Evolutionary conservation across 2,113 vertebrate species (phyloP), one percentile per base, ranked within the genome.

Genomic region (Chlamydotis undulata): DNA sequence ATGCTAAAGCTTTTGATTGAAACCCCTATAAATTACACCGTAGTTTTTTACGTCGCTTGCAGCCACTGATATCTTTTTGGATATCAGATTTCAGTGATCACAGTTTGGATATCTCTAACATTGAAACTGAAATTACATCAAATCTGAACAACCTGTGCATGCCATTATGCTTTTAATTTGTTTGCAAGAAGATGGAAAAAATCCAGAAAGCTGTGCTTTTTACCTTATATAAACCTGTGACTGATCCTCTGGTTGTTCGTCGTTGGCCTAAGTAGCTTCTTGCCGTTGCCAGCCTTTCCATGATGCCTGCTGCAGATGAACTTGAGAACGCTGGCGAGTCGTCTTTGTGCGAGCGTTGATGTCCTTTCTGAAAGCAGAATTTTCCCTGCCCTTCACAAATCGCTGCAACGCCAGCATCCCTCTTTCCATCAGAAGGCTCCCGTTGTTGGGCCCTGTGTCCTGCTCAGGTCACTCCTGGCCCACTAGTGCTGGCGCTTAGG

Each of bases 1-100:
- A 16, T 15, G 7, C 14, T 52, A 2, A 41, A 33, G 2, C 23
- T 64, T 56, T 33, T 23, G 16, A 4, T 9, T 43, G 60, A 41
- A 45, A 17, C 18, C 19, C 1, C 47, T 6, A 0, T 14, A 33
- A 70, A 37, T 83, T 7, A 7, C 4, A 2, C 1, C 43, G 1
- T 11, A 4, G 26, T 25, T 83, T 53, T 39, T 10, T n/a, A 3
- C 35, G 70, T 25, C 23, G 0, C 19, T 50, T 39, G 41, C 26
- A 61, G 33, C 56, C 37, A 10, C 45, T 69, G 73, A 2, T 0
- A 8, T 39, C 65, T 77, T 49, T 49, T 11, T 41, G 56, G 57
- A 5, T 45, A 19, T 35, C 26, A 3, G 22, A 49, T 83, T 35
- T 23, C 45, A 57, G 64, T 5, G 1, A n/a, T 80, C 22, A 1